phyloP scores from a whole-genome alignment of 2,888 invertebrate genomes.

The Hofmannophila pseudospretella region DNA sequence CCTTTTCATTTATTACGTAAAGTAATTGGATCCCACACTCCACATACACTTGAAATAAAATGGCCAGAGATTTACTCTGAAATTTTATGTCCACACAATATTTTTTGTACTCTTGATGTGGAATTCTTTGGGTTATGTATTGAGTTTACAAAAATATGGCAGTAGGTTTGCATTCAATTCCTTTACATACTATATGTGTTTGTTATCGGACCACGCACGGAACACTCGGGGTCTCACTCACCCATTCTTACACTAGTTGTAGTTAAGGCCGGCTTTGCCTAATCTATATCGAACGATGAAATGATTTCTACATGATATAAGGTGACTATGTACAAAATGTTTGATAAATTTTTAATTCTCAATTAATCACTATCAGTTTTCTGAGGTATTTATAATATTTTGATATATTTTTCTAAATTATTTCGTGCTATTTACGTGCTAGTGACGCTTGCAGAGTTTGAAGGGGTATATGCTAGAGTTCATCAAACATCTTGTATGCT shows the following conservation, averaged over 20 bases:
- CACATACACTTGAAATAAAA: no score
- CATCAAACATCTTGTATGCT: slow-evolving; percentile 66
- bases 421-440: slow-evolving; percentile 31
- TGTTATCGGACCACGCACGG: slow-evolving; percentile 22
- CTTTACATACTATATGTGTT: slow-evolving; percentile 43
- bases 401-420: slow-evolving; percentile 24
- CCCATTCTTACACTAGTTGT: slow-evolving; percentile 46
- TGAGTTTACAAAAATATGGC: slow-evolving; percentile 63
- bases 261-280: slow-evolving; percentile 72
- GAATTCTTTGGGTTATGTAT: slow-evolving; percentile 37
- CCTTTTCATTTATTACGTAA: no score
- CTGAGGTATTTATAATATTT: slow-evolving; percentile 34
- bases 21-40: no score
- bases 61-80: background rate
- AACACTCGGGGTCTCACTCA: slow-evolving; percentile 29
- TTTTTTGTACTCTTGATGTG: slow-evolving; percentile 45
- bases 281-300: slow-evolving; percentile 60
- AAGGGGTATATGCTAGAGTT: slow-evolving; percentile 20
- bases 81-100: background rate
- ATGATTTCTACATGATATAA: slow-evolving; percentile 42
- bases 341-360: slow-evolving; percentile 47
- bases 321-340: slow-evolving; percentile 61
- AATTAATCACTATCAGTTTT: slow-evolving; percentile 29
- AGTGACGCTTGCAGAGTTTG: slow-evolving; percentile 24
- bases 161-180: slow-evolving; percentile 73